Evolutionary conservation across 2,113 vertebrate species (phyloP).

Genomic region (Poeciliopsis turrubarensis): DNA sequence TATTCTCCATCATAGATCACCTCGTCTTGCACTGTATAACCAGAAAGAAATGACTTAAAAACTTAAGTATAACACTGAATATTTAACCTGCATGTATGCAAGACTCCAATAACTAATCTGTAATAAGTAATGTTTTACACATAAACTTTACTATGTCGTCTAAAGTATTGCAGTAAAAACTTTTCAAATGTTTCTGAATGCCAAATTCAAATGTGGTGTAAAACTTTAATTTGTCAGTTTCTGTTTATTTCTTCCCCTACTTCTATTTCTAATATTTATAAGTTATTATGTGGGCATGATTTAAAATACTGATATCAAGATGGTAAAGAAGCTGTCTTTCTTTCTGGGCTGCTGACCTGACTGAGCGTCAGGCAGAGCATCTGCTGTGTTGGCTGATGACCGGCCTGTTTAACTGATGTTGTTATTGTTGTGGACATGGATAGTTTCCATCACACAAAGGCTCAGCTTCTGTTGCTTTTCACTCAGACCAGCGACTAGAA

Average conservation of each 20-base stretch:
- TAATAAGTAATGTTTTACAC: not conserved
- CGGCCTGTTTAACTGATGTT: constrained; percentile 27
- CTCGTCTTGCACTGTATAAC: not conserved
- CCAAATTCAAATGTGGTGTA: not conserved
- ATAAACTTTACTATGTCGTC: too few species aligned
- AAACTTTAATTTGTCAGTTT: not conserved
- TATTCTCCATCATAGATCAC: too few species aligned
- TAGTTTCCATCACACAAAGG: constrained; percentile 48
- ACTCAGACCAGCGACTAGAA: constrained; percentile 42
- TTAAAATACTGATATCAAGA: not conserved
- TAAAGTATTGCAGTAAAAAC: too few species aligned
- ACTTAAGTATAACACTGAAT: not conserved
- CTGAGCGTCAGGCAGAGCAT: constrained; percentile 19
- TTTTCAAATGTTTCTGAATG: too few species aligned
- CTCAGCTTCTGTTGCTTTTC: constrained; percentile 67
- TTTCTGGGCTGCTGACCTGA: constrained; percentile 27
- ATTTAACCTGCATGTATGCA: not conserved
- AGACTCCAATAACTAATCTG: not conserved
- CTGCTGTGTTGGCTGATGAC: constrained; percentile 36
- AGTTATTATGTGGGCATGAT: not conserved
- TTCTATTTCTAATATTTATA: not conserved
- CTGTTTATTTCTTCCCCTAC: not conserved
- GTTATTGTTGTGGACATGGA: constrained; percentile 37
- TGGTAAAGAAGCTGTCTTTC: constrained; percentile 1
- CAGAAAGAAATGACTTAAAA: not conserved